Evolutionary conservation across 2,888 invertebrate genomes (phyloP).

Genomic region (Griposia aprilina): DNA sequence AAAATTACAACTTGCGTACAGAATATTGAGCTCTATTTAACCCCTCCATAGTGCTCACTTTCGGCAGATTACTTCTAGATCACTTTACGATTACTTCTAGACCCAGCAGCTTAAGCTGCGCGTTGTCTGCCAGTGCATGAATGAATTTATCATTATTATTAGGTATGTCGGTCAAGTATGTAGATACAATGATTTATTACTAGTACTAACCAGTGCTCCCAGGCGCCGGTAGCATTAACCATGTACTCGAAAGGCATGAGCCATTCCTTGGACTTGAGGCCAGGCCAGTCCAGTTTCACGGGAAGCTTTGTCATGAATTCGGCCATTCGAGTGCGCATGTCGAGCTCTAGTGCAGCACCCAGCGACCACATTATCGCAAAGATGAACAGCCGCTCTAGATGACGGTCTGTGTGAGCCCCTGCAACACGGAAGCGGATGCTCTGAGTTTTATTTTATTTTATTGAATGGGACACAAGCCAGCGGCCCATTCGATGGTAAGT

Average conservation of each 20-base stretch:
- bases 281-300: constrained; percentile 94
- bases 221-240: constrained; percentile 93
- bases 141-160: neutral
- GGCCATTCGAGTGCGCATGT: constrained; percentile 93
- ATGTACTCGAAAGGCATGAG: constrained; percentile 96
- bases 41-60: neutral
- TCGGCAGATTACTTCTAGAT: neutral
- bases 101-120: too few species aligned
- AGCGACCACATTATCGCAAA: constrained; percentile 97
- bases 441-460: neutral
- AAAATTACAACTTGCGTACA: neutral
- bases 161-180: too few species aligned
- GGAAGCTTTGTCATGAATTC: constrained; percentile 92
- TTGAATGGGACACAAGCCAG: too few species aligned
- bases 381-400: constrained; percentile 94
- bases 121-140: neutral
- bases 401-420: constrained; percentile 89
- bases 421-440: neutral
- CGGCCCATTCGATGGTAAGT: neutral
- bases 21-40: too few species aligned
- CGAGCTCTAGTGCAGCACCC: constrained; percentile 95
- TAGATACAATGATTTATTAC: neutral
- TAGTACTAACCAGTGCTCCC: constrained; percentile 94
- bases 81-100: too few species aligned
- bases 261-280: constrained; percentile 90